Conservation (phyloP, 2,113 vertebrate species). For the Phrynosoma platyrhinos region DNA sequence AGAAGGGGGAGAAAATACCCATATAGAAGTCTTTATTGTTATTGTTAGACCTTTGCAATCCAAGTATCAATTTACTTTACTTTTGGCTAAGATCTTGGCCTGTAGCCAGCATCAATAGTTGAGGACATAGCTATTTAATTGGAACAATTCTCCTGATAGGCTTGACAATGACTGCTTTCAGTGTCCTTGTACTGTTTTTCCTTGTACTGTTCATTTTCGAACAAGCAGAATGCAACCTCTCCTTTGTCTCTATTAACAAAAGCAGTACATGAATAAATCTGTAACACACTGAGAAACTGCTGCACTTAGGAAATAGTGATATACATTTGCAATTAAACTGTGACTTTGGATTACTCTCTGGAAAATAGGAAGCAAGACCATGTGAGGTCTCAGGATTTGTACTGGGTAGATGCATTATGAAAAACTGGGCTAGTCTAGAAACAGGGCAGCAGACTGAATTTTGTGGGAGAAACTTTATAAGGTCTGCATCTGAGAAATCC, state of each 20-base stretch:
- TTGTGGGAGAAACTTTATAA: neutral
- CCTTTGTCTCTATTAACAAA: constrained; percentile 36
- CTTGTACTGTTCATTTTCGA: constrained; percentile 10
- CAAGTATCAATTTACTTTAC: constrained; percentile 10
- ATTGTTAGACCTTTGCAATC: neutral
- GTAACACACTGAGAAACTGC: neutral
- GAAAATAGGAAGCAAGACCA: neutral
- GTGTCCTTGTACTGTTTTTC: constrained; percentile 8
- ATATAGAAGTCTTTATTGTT: neutral
- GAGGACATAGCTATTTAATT: constrained; percentile 15
- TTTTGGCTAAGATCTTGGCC: neutral
- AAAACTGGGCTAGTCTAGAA: neutral
- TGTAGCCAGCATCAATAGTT: neutral
- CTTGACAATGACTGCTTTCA: neutral
- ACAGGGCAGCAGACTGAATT: neutral
- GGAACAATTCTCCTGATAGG: constrained; percentile 1
- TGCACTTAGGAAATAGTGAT: constrained; percentile 20
- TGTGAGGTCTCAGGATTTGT: neutral
- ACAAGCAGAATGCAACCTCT: neutral
- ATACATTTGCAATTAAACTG: constrained; percentile 30
- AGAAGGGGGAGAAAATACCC: neutral
- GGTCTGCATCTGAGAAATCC: neutral
- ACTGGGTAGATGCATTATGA: neutral
- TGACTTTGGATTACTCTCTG: neutral
- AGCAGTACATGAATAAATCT: constrained; percentile 17